Base-by-base conservation (phyloP, 2,797 vertebrate genomes). In the Takifugu rubripes region DNA sequence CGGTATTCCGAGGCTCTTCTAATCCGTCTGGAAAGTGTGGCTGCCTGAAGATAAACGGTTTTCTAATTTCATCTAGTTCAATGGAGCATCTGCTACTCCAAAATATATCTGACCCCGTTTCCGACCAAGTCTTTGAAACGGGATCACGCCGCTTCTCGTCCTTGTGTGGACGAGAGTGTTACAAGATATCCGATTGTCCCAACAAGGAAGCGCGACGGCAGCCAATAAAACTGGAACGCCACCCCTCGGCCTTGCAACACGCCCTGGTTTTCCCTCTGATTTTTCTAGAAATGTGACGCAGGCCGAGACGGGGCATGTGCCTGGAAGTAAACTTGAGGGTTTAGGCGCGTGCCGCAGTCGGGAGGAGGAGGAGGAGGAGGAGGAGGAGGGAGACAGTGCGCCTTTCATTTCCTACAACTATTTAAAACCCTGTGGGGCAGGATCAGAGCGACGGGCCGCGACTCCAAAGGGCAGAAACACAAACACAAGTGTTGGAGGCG, bases 371-470 rank as follows among this genome's bases (percentile, higher is more conserved):
- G 49, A 46, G 21, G 25, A 26, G n/a, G 12, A 54, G 49, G 25
- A 26, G n/a, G 12, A 57, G 42, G 27, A 58, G 14, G 29, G 59
- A 57, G 64, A 69, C 74, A 62, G 59, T 26, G 59, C 6, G 59
- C 24, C 70, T 77, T 77, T 72, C 52, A 70, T 66, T 74, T 73
- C 42, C 60, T 40, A 53, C 52, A 14, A 67, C 66, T 72, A 74
- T 82, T 76, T 76, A 69, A 75, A 80, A 50, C 54, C 3, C 7
- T 5, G 9, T 21, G 17, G 9, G 46, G 44, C 16, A 7, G 44
- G 44, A 46, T 7, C 6, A 5, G 48, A 51, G 59, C 43, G 54
- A 27, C 42, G 54, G 73, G 61, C 59, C 45, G 12, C 8, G 1
- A 43, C 58, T 69, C 29, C 49, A 72, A 75, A 78, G 56, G 76